Conservation (phyloP, 2,797 vertebrate species). For the Gymnoscopelus braueri region DNA sequence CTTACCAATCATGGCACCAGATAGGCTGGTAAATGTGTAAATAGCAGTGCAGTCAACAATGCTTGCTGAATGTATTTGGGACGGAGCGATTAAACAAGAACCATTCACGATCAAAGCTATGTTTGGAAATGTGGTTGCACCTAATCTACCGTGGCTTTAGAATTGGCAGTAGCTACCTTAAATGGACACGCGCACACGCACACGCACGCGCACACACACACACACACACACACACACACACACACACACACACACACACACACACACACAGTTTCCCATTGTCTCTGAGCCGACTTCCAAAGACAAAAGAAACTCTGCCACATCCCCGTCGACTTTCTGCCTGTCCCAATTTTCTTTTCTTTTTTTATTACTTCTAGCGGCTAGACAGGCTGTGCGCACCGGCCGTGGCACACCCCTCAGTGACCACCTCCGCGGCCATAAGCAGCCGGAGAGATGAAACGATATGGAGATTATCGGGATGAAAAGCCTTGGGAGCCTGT, state of each 20-base stretch:
- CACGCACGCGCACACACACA: constrained; percentile 2
- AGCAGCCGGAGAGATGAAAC: constrained; percentile 79
- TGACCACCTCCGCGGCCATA: constrained; percentile 71
- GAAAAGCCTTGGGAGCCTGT: constrained; percentile 82
- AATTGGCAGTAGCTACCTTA: too few species aligned
- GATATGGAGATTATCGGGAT: constrained; percentile 81
- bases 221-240: constrained; percentile 14
- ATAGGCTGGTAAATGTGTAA: too few species aligned
- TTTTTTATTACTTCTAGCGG: constrained; percentile 43
- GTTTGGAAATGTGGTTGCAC: too few species aligned
- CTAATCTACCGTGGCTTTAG: too few species aligned
- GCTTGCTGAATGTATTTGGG: too few species aligned
- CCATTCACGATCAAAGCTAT: too few species aligned
- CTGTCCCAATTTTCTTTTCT: constrained; percentile 31
- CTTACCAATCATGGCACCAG: too few species aligned
- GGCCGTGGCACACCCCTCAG: constrained; percentile 65
- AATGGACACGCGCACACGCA: constrained; percentile 4
- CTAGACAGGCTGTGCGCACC: constrained; percentile 56
- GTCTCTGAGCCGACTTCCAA: constrained; percentile 15
- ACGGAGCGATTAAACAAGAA: too few species aligned
- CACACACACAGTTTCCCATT: constrained; percentile 15
- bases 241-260: constrained; percentile 23
- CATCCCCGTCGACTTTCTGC: constrained; percentile 52
- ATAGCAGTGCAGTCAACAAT: too few species aligned
- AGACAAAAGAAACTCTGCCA: constrained; percentile 29